Percentiles rank a stretch among this genome's conserved stretches.
These are phyloP conservation scores for Elegia similella DNA, from an alignment of 2,888 invertebrate genomes.

Conservation along the genomic window DNA sequence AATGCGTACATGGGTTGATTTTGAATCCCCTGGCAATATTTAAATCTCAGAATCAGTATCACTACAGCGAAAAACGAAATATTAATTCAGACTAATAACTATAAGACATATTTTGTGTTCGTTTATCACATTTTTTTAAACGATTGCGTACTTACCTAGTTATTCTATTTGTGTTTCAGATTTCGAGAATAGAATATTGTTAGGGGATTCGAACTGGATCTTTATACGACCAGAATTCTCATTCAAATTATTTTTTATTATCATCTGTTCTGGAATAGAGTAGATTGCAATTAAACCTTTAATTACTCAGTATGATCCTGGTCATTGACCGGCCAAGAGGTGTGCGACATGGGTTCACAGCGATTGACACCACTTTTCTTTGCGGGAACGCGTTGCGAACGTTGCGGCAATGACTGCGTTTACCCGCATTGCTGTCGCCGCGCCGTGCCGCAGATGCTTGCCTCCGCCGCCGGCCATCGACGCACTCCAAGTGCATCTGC, in stretches of 20 bases:
- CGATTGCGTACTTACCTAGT: too few relatives aligned
- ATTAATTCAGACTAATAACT: too few relatives aligned
- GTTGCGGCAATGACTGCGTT: slow-evolving; percentile 18
- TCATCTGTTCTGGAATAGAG: neutral
- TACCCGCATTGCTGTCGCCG: slow-evolving; percentile 14
- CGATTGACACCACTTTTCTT: slow-evolving; percentile 31
- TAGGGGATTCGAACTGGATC: neutral
- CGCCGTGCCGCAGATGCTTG: slow-evolving; percentile 19
- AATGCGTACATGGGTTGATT: too few relatives aligned
- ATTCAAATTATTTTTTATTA: neutral
- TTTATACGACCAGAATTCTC: neutral
- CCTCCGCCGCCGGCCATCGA: slow-evolving; percentile 15
- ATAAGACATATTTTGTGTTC: too few relatives aligned
- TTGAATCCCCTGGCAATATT: too few relatives aligned
- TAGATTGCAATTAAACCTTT: neutral
- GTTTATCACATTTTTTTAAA: too few relatives aligned
- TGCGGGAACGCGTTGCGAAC: slow-evolving; percentile 25
- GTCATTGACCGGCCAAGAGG: slow-evolving; percentile 28
- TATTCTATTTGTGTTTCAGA: too few relatives aligned
- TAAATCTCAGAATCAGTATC: too few relatives aligned
- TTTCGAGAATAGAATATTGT: too few relatives aligned
- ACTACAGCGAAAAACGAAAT: too few relatives aligned
- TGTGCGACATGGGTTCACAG: slow-evolving; percentile 25
- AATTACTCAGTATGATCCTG: slow-evolving; percentile 8
- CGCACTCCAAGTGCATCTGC: slow-evolving; percentile 38